Evolutionary conservation across 2,797 vertebrate species (phyloP), one percentile per base, ranked within the genome.

Genomic region (Okamejei kenojei): DNA sequence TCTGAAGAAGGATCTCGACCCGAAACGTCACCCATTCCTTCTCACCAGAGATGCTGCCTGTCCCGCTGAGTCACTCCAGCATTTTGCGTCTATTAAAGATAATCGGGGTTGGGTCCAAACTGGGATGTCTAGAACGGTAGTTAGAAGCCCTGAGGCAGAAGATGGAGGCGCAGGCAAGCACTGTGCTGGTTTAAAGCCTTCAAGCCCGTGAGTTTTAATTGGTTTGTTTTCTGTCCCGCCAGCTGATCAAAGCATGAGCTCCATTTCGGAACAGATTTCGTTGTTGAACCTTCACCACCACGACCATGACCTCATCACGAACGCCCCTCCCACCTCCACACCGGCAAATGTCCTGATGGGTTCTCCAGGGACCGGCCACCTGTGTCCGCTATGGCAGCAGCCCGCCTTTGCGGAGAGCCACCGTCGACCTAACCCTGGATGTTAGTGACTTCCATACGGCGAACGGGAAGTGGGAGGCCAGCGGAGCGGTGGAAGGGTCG

Each of bases 321-420:
- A 96, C 80, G 95, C 96, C 94, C 97, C 97, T 0, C 95, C 96
- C 95, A 97, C 97, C 94, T 98, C 97, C 93, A 97, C 95, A 0
- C 97, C 97, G 0, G 96, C 97, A 10, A 97, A 96, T 93, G 94
- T 95, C 0, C 94, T 95, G 65, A 94, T 95, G 93, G 95, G 95
- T 93, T 94, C 95, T 0, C 74, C 94, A 88, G 94, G 86, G 21
- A 94, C 96, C 0, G 80, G 94, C 93, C 93, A 94, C 0, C 93
- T 94, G 54, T 93, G 93, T 2, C 94, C 94, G 94, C 26, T 94
- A 95, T 94, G 95, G 94, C 93, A 93, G 94, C 0, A 96, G 95
- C 0, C 96, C 97, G 94, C 97, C 97, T 94, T 98, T 58, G 93
- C 0, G 71, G 93, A 94, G 94, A 94, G 94, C 1, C 93, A 78